phyloP scores from a whole-genome alignment of 2,113 vertebrate species.

The Rousettus leschenaultii region DNA sequence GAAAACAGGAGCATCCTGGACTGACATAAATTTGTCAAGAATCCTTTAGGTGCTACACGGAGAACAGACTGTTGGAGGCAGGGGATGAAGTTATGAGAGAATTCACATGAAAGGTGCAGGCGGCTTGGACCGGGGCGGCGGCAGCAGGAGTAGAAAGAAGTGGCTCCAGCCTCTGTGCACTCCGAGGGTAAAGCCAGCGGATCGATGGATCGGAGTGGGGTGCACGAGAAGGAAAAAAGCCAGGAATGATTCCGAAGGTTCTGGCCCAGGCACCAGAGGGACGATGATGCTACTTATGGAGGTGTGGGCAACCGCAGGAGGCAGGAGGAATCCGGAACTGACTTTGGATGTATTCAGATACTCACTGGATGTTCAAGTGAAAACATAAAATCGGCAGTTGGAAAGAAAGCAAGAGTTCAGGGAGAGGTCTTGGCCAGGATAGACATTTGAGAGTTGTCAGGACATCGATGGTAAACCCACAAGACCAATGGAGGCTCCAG shows the following conservation, averaged over 20 bases:
- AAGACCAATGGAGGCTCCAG: neutral
- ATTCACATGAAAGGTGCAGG: neutral
- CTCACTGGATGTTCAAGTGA: neutral
- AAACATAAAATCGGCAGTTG: neutral
- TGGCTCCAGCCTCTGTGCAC: neutral
- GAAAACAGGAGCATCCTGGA: neutral
- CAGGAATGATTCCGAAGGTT: neutral
- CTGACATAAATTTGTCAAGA: neutral
- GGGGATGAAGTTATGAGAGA: neutral
- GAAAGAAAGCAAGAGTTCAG: slow-evolving; percentile 4
- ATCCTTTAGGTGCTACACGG: neutral
- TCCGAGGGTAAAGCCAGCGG: neutral
- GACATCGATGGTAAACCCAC: neutral
- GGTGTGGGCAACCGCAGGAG: neutral
- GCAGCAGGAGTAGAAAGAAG: neutral
- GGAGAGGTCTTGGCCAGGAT: neutral
- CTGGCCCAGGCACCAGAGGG: neutral
- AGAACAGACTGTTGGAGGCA: neutral
- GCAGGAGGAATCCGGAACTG: neutral
- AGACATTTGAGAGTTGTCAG: neutral
- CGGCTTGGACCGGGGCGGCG: neutral
- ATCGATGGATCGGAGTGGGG: neutral
- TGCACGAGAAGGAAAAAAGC: neutral
- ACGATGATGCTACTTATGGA: neutral
- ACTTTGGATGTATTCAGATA: neutral